Evolutionary conservation across 2,113 vertebrate species (phyloP), one percentile per base, ranked within the genome.

Genomic region (Gallinago undulata): DNA sequence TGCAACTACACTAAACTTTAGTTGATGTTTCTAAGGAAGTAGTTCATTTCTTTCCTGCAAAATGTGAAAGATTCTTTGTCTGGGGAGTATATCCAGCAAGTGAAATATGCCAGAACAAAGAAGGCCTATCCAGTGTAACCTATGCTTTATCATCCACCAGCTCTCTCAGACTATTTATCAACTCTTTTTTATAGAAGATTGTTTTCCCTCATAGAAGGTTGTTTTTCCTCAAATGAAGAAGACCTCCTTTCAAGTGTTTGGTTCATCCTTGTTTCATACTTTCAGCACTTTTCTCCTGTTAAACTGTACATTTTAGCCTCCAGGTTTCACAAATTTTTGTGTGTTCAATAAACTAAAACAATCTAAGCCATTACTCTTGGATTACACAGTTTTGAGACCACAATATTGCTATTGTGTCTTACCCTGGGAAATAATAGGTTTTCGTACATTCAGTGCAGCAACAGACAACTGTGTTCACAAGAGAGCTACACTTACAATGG

Each of bases 261-360:
- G 33, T 63, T 82, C 39, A 48, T 55, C 79, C 30, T 68, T 48
- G 43, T 67, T 92, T 93, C 69, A 82, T 53, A 55, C 80, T 43
- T 72, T 31, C 85, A 92, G 53, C 72, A 90, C 84, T 94, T 84
- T 91, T 96, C 19, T 95, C 96, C 72, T 91, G 50, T 84, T 95
- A 88, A 96, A 97, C 96, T 60, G 56, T 13, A 24, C 70, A 67
- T 92, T 92, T 93, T 94, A 94, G 87, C 92, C 90, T 96, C 77
- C 5, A 9, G 64, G 91, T 97, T 97, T 91, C 95, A 97, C 94
- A 89, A 87, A 87, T 94, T 96, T 96, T 96, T 88, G 93, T 79
- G 10, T 94, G 95, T 93, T 97, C 97, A 97, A 97, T 97, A 97
- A 97, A 97, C 84, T 93, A 97, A 97, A 97, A 95, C n/a, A 90